Percentiles rank a stretch among this genome's conserved stretches.
These are phyloP conservation scores for Anser cygnoides DNA, from an alignment of 2,113 vertebrate genomes.

Conservation along the genomic window DNA sequence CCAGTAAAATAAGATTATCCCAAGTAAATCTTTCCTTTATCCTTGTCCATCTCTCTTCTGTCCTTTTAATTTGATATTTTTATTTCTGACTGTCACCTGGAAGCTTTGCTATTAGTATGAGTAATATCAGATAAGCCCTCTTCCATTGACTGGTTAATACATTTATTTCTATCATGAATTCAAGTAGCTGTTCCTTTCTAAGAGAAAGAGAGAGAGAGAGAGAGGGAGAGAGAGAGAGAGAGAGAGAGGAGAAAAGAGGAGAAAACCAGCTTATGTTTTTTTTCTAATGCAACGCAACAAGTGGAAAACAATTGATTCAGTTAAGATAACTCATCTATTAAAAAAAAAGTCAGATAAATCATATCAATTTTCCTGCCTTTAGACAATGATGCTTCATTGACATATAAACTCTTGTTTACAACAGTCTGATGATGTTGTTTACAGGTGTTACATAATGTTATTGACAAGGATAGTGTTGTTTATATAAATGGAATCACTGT, in stretches of 20 bases:
- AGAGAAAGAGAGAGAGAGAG: background rate
- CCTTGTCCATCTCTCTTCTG: background rate
- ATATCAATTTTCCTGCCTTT: background rate
- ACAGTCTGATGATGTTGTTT: background rate
- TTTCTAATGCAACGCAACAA: background rate
- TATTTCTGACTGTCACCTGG: background rate
- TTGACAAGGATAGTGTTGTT: conserved; percentile 1
- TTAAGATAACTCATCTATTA: background rate
- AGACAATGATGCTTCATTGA: background rate
- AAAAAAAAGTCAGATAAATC: background rate
- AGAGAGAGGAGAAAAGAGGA: background rate
- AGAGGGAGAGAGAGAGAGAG: background rate
- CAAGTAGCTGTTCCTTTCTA: background rate
- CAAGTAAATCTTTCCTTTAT: background rate
- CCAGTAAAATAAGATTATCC: conserved; percentile 4
- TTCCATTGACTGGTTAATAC: conserved; percentile 1
- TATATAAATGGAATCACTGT: background rate
- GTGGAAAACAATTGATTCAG: background rate
- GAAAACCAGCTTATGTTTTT: background rate
- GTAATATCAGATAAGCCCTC: conserved; percentile 44
- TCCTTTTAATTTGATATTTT: conserved; percentile 13
- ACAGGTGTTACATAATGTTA: background rate
- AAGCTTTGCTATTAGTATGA: conserved; percentile 37
- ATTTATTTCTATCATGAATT: conserved; percentile 22
- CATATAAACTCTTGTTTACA: background rate